Base-by-base conservation (phyloP, 2,113 vertebrate species). In the Stigmatopora argus region DNA sequence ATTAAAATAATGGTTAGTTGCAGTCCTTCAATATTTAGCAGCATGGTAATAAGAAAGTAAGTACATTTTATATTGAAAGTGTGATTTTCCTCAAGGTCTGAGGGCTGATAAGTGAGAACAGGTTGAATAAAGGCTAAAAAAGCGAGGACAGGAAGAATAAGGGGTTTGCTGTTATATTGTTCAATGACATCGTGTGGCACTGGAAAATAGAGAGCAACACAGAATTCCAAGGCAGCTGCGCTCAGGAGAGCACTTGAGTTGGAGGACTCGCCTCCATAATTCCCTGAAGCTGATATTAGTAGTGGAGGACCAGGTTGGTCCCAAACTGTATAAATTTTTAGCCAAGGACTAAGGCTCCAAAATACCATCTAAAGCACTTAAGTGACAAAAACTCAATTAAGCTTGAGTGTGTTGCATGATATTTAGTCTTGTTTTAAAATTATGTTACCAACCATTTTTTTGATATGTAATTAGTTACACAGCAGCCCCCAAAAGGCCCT, bases 231-330 rank as follows among this genome's bases (percentile, higher is more conserved):
- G 18, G 57, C 57, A 41, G 38, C 58, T 19, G 12, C 3, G 18
- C 38, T 60, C 11, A 11, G 41, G 58, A 60, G 11, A 14, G 35
- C 11, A 60, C 58, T 60, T 21, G 35, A 60, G 11, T 44, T 41
- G 58, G 58, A 60, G 35, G 58, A 60, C 15, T 44, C 38, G 1
- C 2, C 18, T 60, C 58, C 58, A 44, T 60, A 44, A 60, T 44
- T 60, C 58, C 58, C 58, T 60, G 35, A 19, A 41, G 35, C 9
- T 41, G 34, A 44, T 60, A 60, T 44, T 41, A 60, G 38, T n/a
- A 18, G 3, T 44, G 57, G 57, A 60, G 35, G 18, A 41, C 18
- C n/a, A 2, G 12, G 34, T 18, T 44, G 57, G 57, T 60, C 57
- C 57, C 35, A 1, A 21, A 60, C 18, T 60, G 34, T 41, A 41